Percentiles rank a stretch among this genome's conserved stretches.
Conservation (phyloP, 2,113 vertebrate species). For the Hystrix brachyura region DNA sequence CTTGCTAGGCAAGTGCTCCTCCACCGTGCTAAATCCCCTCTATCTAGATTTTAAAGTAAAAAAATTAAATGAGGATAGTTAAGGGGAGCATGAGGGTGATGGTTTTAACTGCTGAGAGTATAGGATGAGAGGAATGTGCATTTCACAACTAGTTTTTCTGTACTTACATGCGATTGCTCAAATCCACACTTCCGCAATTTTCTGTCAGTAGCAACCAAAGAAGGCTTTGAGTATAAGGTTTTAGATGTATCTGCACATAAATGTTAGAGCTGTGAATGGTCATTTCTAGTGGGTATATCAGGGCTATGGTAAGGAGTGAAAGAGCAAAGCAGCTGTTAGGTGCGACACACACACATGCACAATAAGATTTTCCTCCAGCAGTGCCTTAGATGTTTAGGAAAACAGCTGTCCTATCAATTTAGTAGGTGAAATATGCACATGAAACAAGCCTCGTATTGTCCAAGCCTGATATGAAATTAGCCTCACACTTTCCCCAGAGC, state of each 20-base stretch:
- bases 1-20: no score
- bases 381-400: slow-evolving; percentile 15
- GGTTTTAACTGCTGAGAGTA: not conserved
- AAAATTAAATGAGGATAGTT: not conserved
- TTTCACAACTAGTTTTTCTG: not conserved
- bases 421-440: not conserved
- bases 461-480: slow-evolving; percentile 65
- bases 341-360: not conserved
- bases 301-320: not conserved
- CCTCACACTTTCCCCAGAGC: not conserved
- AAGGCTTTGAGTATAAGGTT: slow-evolving; percentile 1
- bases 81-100: not conserved
- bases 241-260: not conserved
- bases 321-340: not conserved
- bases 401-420: slow-evolving; percentile 39
- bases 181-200: not conserved
- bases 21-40: not conserved
- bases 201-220: not conserved
- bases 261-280: not conserved
- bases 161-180: not conserved
- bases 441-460: not conserved
- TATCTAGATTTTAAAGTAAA: slow-evolving; percentile 35
- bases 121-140: not conserved
- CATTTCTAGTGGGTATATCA: not conserved
- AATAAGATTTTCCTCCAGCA: not conserved